These are phyloP conservation scores for Actias luna DNA, from an alignment of 2,888 invertebrate species.

Conservation along the genomic window DNA sequence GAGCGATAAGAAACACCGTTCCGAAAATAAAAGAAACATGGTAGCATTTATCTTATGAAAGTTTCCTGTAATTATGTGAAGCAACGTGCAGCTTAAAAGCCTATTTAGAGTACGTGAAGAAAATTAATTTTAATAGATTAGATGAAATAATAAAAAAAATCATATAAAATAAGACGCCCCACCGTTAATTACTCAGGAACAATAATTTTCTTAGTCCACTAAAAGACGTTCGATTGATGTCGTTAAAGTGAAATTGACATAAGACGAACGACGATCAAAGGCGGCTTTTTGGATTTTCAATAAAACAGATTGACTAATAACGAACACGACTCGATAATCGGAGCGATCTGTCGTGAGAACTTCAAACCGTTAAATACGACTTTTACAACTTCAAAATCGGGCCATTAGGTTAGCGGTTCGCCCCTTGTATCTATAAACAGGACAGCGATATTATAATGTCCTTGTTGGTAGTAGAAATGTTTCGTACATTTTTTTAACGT, in stretches of 20 bases:
- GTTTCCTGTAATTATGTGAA: background rate
- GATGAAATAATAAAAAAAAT: slow-evolving; percentile 13
- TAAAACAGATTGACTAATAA: slow-evolving; percentile 79
- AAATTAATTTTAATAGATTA: slow-evolving; percentile 10
- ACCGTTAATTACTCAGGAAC: slow-evolving; percentile 54
- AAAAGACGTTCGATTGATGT: slow-evolving; percentile 34
- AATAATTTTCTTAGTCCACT: slow-evolving; percentile 47
- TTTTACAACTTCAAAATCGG: slow-evolving; percentile 65
- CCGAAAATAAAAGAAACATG: too few species aligned
- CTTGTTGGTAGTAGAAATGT: background rate
- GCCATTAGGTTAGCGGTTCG: slow-evolving; percentile 41
- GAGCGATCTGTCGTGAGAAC: slow-evolving; percentile 78
- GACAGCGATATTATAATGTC: background rate
- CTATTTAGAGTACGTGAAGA: background rate
- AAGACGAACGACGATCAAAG: slow-evolving; percentile 61
- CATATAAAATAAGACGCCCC: slow-evolving; percentile 22
- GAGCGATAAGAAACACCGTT: too few species aligned
- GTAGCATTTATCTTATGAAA: too few species aligned
- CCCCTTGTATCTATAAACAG: background rate
- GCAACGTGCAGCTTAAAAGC: background rate
- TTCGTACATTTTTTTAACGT: too few species aligned
- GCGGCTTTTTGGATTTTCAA: slow-evolving; percentile 66
- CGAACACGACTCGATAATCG: slow-evolving; percentile 66
- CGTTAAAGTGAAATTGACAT: slow-evolving; percentile 67
- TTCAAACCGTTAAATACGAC: slow-evolving; percentile 63